Evolutionary conservation across 1,140 invertebrate species (phyloP), one percentile per base, ranked within the genome.

Genomic region (Scylla paramamosain): DNA sequence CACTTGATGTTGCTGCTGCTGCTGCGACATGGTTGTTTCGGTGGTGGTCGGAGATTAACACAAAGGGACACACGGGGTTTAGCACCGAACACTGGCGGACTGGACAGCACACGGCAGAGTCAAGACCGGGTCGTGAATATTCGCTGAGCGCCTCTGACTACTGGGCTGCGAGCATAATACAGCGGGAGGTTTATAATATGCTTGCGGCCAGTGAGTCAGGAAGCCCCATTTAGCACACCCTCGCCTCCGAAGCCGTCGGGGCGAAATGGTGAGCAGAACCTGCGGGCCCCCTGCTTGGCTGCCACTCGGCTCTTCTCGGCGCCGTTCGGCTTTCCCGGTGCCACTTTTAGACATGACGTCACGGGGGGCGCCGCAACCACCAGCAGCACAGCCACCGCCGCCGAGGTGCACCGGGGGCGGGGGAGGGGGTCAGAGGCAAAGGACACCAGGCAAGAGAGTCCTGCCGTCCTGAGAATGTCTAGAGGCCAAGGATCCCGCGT

Each of bases 171-270:
- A 95, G 95, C 95, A 96, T 96, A 96, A 93, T 95, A 96, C 95
- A 94, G 92, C 92, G 87, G 86, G 94, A 96, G 92, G 77, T 93
- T 96, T 95, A 95, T 96, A 95, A 93, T 96, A 96, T 96, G 95
- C 95, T 96, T 95, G 95, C 95, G 93, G 92, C 93, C 96, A 95
- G 83, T 94, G 93, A 94, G 93, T 93, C 86, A 94, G 93, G 96
- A 92, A 96, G 96, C 96, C 96, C 96, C 96, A 95, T 96, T 94
- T 94, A 96, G 95, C 96, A 95, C 96, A 96, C 96, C 96, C 96
- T 96, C 95, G 96, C 96, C 96, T 88, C 93, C 87, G 95, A 94
- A 96, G 93, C 84, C 92, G 93, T 96, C 95, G 96, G 94, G 95
- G 95, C 96, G 96, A 92, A 96, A 96, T 96, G 95, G 94, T 89